phyloP scores from a whole-genome alignment of 2,888 invertebrate species.

The Malthinus flaveolus region DNA sequence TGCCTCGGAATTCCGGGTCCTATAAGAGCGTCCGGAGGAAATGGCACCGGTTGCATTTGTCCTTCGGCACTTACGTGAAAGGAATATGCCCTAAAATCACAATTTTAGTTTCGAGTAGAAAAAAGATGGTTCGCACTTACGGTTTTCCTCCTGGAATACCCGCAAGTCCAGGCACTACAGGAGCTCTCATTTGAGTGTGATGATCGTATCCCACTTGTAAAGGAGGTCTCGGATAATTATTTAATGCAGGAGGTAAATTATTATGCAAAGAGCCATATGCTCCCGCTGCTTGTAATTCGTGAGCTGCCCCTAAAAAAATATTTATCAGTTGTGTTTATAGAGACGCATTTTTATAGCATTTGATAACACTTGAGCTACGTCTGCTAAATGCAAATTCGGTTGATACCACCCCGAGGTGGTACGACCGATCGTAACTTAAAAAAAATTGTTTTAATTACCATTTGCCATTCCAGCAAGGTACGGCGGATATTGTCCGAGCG shows the following conservation, averaged over 20 bases:
- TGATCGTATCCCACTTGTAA: slow-evolving; percentile 69
- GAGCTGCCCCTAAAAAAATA: slow-evolving; percentile 61
- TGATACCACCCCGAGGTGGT: too few species aligned
- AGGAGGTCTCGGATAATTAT: slow-evolving; percentile 68
- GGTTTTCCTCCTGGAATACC: slow-evolving; percentile 83
- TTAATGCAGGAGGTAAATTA: slow-evolving; percentile 66
- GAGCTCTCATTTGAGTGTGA: slow-evolving; percentile 68
- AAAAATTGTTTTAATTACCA: slow-evolving; percentile 47
- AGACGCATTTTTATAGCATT: too few species aligned
- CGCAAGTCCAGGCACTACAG: slow-evolving; percentile 65
- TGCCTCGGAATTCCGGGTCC: slow-evolving; percentile 93
- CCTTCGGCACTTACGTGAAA: slow-evolving; percentile 91
- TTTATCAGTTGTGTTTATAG: too few species aligned
- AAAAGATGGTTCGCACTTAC: slow-evolving; percentile 70
- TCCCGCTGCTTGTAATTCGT: slow-evolving; percentile 61
- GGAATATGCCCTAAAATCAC: slow-evolving; percentile 91
- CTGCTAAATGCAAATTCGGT: too few species aligned
- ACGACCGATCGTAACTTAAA: too few species aligned
- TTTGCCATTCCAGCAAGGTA: slow-evolving; percentile 57
- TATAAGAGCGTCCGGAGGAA: slow-evolving; percentile 91
- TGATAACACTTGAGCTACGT: too few species aligned
- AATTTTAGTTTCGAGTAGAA: too few species aligned
- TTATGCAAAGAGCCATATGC: slow-evolving; percentile 64
- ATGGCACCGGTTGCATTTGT: slow-evolving; percentile 90
- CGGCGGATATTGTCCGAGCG: slow-evolving; percentile 65